Evolutionary conservation across 2,113 vertebrate genomes (phyloP).

Genomic region (Sinosuthora webbiana): DNA sequence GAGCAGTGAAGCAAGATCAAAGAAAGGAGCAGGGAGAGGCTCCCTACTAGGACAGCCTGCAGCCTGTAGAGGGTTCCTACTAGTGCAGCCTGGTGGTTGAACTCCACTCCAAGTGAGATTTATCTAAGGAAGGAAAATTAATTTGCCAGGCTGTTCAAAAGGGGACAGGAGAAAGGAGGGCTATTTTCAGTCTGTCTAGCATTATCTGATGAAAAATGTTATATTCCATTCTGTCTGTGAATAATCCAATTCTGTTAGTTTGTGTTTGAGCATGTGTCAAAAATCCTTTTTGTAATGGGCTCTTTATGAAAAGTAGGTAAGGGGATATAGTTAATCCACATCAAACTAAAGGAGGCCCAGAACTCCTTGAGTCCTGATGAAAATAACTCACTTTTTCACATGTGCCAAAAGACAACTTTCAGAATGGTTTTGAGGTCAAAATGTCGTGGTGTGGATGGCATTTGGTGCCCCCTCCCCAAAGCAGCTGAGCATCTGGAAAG

Average conservation of each 20-base stretch:
- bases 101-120: neutral
- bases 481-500: neutral
- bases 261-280: neutral
- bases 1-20: neutral
- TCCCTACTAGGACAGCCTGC: neutral
- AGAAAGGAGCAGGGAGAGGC: neutral
- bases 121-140: neutral
- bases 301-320: neutral
- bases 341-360: neutral
- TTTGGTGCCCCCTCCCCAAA: neutral
- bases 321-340: neutral
- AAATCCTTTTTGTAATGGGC: neutral
- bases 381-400: neutral
- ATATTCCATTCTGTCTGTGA: neutral
- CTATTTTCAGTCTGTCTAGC: neutral
- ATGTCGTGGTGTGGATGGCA: neutral
- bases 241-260: neutral
- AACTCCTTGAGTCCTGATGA: neutral
- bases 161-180: neutral
- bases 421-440: neutral
- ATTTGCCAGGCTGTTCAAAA: neutral
- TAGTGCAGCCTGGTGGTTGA: neutral
- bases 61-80: neutral
- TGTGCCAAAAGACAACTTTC: neutral
- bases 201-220: neutral